These are phyloP conservation scores for Illadopsis cleaveri DNA, from an alignment of 2,113 vertebrate genomes.

Conservation along the genomic window DNA sequence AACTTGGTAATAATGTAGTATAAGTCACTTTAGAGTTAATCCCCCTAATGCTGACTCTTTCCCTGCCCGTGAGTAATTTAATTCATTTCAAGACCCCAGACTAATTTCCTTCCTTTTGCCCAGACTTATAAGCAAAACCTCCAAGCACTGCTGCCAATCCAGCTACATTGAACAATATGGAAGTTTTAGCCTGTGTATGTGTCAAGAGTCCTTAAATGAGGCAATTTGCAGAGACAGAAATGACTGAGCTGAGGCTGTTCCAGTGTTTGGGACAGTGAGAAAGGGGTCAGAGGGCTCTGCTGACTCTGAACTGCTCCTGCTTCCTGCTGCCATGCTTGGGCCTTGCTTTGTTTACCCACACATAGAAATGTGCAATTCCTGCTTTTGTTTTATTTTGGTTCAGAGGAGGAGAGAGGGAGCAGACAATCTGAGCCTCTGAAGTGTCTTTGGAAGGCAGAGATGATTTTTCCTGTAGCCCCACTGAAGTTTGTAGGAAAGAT, in stretches of 20 bases:
- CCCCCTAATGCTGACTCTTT: not conserved
- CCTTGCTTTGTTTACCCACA: slow-evolving; percentile 24
- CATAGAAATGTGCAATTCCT: slow-evolving; percentile 28
- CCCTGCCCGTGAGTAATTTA: not conserved
- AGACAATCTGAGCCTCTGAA: not conserved
- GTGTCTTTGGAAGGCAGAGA: not conserved
- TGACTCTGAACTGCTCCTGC: not conserved
- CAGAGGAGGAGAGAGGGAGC: not conserved
- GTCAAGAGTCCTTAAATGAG: not conserved
- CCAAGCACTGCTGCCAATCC: not conserved
- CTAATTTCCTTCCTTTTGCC: not conserved
- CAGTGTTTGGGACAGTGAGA: not conserved
- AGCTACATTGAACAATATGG: not conserved
- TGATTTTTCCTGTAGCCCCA: not conserved
- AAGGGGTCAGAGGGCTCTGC: slow-evolving; percentile 3
- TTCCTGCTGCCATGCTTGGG: slow-evolving; percentile 35
- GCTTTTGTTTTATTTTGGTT: slow-evolving; percentile 22
- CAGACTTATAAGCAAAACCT: fast-evolving
- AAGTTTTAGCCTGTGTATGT: not conserved
- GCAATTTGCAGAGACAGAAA: not conserved
- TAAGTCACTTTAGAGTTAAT: not conserved
- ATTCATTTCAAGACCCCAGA: not conserved
- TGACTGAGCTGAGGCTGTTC: not conserved
- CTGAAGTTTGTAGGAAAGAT: not conserved
- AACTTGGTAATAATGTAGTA: not conserved